Conservation (phyloP, 64 coral and sea anemone species). For the Montipora capricornis region DNA sequence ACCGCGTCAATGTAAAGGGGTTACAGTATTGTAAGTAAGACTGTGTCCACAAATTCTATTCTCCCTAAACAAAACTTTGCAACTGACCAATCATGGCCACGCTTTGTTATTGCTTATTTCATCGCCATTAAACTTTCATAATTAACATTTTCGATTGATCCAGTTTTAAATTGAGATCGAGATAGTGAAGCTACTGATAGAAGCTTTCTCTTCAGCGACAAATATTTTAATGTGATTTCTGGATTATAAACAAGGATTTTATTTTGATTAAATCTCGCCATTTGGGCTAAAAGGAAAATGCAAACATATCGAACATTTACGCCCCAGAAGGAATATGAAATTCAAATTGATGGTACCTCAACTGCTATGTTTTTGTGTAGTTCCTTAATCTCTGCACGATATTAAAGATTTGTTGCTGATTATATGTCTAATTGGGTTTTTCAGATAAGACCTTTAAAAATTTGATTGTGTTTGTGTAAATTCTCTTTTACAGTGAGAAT, state of each 20-base stretch:
- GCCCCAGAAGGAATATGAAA: background rate
- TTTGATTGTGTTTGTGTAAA: background rate
- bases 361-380: background rate
- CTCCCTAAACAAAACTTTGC: conserved; percentile 5
- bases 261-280: too few species aligned
- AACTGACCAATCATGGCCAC: background rate
- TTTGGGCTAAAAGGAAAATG: background rate
- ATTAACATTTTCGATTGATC: background rate
- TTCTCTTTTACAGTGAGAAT: background rate
- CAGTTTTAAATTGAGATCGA: background rate
- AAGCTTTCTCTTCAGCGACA: too few species aligned
- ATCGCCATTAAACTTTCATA: conserved; percentile 19
- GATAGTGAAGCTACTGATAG: background rate
- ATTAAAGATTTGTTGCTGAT: background rate
- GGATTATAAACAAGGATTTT: too few species aligned
- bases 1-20: background rate
- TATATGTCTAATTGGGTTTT: background rate
- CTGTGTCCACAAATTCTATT: conserved; percentile 5
- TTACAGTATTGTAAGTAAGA: background rate
- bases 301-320: background rate
- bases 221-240: too few species aligned
- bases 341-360: background rate
- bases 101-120: conserved; percentile 17
- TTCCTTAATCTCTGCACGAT: background rate
- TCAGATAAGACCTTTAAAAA: background rate